Evolutionary conservation across 1,140 invertebrate genomes (phyloP).

Genomic region (Diabrotica undecimpunctata): DNA sequence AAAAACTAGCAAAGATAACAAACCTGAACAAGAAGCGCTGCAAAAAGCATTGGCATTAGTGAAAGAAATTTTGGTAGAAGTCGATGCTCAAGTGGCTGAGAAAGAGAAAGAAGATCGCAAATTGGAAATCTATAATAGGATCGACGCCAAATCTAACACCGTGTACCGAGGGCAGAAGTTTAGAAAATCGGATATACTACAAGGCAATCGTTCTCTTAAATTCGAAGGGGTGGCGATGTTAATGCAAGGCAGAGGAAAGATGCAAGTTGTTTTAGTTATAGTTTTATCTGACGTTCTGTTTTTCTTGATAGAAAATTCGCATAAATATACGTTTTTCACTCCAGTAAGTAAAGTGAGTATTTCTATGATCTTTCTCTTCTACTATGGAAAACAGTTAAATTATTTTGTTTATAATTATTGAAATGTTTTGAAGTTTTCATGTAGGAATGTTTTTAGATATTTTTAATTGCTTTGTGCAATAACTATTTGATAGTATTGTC

Average conservation of each 20-base stretch:
- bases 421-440: too few relatives aligned
- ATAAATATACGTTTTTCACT: slow-evolving; percentile 79
- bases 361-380: too few relatives aligned
- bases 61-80: slow-evolving; percentile 84
- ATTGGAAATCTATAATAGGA: slow-evolving; percentile 86
- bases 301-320: slow-evolving; percentile 83
- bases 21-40: slow-evolving; percentile 68
- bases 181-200: slow-evolving; percentile 90
- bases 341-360: slow-evolving; percentile 73
- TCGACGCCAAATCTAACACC: slow-evolving; percentile 89
- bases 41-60: slow-evolving; percentile 70
- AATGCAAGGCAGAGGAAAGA: slow-evolving; percentile 80
- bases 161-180: slow-evolving; percentile 81
- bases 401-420: too few relatives aligned
- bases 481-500: too few relatives aligned
- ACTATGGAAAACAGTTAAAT: too few relatives aligned
- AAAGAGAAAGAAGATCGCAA: slow-evolving; percentile 86
- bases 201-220: slow-evolving; percentile 75
- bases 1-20: slow-evolving; percentile 81
- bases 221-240: slow-evolving; percentile 81
- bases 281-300: slow-evolving; percentile 88
- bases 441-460: slow-evolving; percentile 8
- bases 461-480: too few relatives aligned
- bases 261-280: slow-evolving; percentile 79
- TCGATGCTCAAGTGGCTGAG: slow-evolving; percentile 87